Base-by-base conservation (phyloP, 1,140 invertebrate species). In the Copidosoma floridanum region DNA sequence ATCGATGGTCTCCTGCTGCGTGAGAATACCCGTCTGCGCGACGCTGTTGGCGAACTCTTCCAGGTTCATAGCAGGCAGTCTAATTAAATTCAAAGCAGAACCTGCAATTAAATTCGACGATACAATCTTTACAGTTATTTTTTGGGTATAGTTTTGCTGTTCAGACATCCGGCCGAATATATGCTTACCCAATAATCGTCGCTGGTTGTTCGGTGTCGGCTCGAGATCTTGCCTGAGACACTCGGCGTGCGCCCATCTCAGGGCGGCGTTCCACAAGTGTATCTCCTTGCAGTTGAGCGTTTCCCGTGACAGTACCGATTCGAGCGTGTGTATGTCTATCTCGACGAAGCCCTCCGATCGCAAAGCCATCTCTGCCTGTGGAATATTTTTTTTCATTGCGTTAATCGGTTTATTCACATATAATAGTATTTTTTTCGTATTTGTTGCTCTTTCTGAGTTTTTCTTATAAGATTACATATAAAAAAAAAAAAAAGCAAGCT, bases 281-380 rank as follows among this genome's bases (percentile, higher is more conserved):
- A 91, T 92, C 82, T 95, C 93, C 76, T 93, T 93, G 76, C 92
- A 94, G 76, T 94, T 95, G 29, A 95, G 81, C 4, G 93, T 95
- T 81, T 96, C 93, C 61, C 93, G 84, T 46, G 86, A 88, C 61
- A 96, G 82, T 65, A 95, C 93, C 35, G 89, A 92, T 75, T 93
- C 89, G 54, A 96, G 83, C 1, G 93, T 95, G 57, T 91, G 88
- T 66, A 91, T 87, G 79, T 95, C 93, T 71, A 96, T 94, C 72
- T 95, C 92, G 60, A 92, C 87, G 82, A 95, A 95, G 61, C 92
- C 92, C 73, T 95, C 93, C n/a, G 93, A 94, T 68, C 89, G 89
- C 64, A 95, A 83, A 50, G 93, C 93, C 88, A 95, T 92, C 83
- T 95, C 92, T 71, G 93, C 93, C 91, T 94, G 84, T 57, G 84